A percentile compares a stretch with the other conserved stretches of the same genome.
Evolutionary conservation across 1,140 invertebrate genomes (phyloP).

Genomic region (Holotrichia oblita): DNA sequence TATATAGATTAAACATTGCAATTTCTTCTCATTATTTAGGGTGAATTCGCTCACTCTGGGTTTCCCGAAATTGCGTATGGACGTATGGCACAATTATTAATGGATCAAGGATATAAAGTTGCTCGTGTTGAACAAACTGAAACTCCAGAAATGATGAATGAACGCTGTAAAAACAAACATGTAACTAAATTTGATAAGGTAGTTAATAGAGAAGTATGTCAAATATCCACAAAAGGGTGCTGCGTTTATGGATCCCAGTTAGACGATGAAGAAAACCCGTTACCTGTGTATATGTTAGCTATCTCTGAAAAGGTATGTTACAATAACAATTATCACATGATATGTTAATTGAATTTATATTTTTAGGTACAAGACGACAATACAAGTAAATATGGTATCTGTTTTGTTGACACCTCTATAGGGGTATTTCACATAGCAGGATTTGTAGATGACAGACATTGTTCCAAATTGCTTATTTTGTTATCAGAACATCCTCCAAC

Average conservation of each 20-base stretch:
- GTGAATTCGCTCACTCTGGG: conserved; percentile 94
- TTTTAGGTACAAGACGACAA: conserved; percentile 6
- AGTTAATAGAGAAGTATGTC: conserved; percentile 92
- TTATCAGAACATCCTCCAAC: conserved; percentile 89
- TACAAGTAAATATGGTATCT: conserved; percentile 78
- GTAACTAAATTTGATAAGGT: conserved; percentile 88
- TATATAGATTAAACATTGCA: not conserved
- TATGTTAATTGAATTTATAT: no score
- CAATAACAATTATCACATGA: not conserved
- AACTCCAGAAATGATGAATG: conserved; percentile 94
- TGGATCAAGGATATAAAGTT: conserved; percentile 95
- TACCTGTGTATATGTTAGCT: conserved; percentile 76
- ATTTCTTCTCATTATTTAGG: conserved; percentile 66
- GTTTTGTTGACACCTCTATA: conserved; percentile 95
- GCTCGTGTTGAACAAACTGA: conserved; percentile 98
- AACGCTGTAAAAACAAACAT: conserved; percentile 77
- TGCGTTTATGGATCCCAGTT: conserved; percentile 79
- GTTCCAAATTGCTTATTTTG: conserved; percentile 86
- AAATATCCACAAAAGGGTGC: conserved; percentile 88
- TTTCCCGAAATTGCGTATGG: conserved; percentile 95
- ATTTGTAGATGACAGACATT: conserved; percentile 91
- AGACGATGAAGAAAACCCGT: conserved; percentile 68
- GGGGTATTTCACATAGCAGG: conserved; percentile 91
- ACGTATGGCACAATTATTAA: conserved; percentile 84
- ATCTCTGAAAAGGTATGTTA: conserved; percentile 74